These are phyloP conservation scores for Megatriorchis doriae DNA, from an alignment of 2,113 vertebrate genomes.

Conservation along the genomic window DNA sequence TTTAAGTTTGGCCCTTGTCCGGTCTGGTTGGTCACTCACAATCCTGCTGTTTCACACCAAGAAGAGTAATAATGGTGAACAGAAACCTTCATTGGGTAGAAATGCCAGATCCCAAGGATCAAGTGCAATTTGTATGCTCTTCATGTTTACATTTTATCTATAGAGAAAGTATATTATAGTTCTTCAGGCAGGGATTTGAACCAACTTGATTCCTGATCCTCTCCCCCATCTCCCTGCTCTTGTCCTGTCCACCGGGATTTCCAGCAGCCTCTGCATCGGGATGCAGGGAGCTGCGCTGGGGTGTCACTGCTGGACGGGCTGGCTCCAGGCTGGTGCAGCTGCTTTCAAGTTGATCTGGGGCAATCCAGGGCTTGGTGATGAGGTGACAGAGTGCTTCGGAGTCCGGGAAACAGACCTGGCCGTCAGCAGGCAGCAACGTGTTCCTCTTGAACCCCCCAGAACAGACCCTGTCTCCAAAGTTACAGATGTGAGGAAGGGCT, in stretches of 20 bases:
- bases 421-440: rapidly evolving
- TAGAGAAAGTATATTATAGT: background rate
- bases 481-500: rapidly evolving
- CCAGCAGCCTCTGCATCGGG: background rate
- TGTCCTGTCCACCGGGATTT: rapidly evolving
- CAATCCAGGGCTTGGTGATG: background rate
- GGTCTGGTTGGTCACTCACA: background rate
- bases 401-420: background rate
- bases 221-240: background rate
- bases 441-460: background rate
- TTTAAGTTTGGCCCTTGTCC: background rate
- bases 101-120: conserved; percentile 21
- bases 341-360: background rate
- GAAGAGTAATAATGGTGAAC: background rate
- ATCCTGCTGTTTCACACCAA: background rate
- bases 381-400: background rate
- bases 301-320: background rate
- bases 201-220: background rate
- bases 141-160: conserved; percentile 42
- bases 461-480: background rate
- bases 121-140: conserved; percentile 29
- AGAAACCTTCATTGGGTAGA: background rate
- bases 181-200: background rate
- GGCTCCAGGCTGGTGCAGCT: background rate
- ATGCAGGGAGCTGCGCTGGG: background rate